These are phyloP conservation scores for Drosophila birchii DNA, from an alignment of 2,888 invertebrate species.

Conservation along the genomic window DNA sequence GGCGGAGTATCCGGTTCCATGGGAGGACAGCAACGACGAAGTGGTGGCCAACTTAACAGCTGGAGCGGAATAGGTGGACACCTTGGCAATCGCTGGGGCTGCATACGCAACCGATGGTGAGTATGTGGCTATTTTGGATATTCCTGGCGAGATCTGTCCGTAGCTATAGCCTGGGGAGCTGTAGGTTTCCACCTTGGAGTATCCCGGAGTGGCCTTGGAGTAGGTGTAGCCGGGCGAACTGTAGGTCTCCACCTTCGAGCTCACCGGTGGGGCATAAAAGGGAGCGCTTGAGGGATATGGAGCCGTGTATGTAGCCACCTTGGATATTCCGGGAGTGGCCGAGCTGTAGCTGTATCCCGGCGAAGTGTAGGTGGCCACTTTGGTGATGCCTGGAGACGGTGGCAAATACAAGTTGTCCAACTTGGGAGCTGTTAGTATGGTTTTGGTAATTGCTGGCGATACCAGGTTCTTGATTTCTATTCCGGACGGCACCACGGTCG, in stretches of 20 bases:
- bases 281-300: slow-evolving; percentile 45
- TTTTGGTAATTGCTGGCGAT: slow-evolving; percentile 83
- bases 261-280: slow-evolving; percentile 76
- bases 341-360: slow-evolving; percentile 77
- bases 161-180: slow-evolving; percentile 72
- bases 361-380: slow-evolving; percentile 72
- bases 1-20: slow-evolving; percentile 56
- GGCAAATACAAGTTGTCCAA: slow-evolving; percentile 46
- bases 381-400: slow-evolving; percentile 45
- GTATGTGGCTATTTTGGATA: slow-evolving; percentile 78
- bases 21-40: slow-evolving; percentile 58
- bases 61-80: slow-evolving; percentile 55
- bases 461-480: slow-evolving; percentile 87
- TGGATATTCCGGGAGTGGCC: slow-evolving; percentile 67
- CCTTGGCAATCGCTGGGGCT: slow-evolving; percentile 63
- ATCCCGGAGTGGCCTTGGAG: slow-evolving; percentile 77
- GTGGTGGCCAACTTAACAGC: slow-evolving; percentile 53
- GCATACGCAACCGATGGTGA: slow-evolving; percentile 71
- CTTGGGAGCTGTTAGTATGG: slow-evolving; percentile 51
- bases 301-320: slow-evolving; percentile 68
- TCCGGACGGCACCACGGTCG: slow-evolving; percentile 84
- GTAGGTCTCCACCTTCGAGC: slow-evolving; percentile 83
- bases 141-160: slow-evolving; percentile 51
- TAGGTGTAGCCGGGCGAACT: slow-evolving; percentile 85
- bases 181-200: slow-evolving; percentile 74